Percentiles rank a stretch among this genome's conserved stretches.
These are phyloP conservation scores for Stichodactyla mertensii DNA, from an alignment of 64 coral and sea anemone species.

Conservation along the genomic window DNA sequence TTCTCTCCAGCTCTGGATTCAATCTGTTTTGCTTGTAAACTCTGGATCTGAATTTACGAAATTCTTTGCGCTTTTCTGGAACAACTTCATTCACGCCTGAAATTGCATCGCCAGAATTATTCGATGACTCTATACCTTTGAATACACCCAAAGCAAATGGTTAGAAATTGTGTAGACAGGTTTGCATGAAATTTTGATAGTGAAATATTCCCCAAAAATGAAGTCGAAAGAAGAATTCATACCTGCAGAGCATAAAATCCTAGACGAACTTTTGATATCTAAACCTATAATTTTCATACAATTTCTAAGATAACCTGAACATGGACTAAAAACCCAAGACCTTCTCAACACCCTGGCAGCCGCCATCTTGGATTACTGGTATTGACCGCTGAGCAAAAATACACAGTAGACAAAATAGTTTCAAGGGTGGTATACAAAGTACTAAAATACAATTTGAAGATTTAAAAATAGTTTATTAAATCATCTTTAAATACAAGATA, in stretches of 20 bases:
- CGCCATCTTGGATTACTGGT: constrained; percentile 48
- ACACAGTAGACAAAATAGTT: neutral
- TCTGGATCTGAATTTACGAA: constrained; percentile 63
- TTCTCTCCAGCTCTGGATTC: constrained; percentile 34
- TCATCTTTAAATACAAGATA: neutral
- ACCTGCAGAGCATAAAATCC: constrained; percentile 12
- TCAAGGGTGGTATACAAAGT: neutral
- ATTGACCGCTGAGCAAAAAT: neutral
- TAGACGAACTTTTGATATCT: constrained; percentile 9
- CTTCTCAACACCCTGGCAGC: constrained; percentile 14
- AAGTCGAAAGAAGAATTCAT: neutral
- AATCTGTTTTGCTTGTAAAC: constrained; percentile 70
- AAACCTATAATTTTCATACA: neutral
- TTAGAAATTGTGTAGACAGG: neutral
- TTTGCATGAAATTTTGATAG: neutral
- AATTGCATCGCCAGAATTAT: neutral
- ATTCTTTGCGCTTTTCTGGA: constrained; percentile 54
- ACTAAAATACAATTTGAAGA: neutral
- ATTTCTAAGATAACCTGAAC: neutral
- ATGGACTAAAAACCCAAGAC: neutral
- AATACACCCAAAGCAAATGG: neutral
- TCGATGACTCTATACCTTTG: neutral
- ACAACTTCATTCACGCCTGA: constrained; percentile 1
- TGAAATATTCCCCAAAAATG: neutral
- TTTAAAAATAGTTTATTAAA: neutral